A percentile compares a stretch with the other conserved stretches of the same genome.
phyloP scores from a whole-genome alignment of 2,797 vertebrate species.

The Acridotheres tristis region DNA sequence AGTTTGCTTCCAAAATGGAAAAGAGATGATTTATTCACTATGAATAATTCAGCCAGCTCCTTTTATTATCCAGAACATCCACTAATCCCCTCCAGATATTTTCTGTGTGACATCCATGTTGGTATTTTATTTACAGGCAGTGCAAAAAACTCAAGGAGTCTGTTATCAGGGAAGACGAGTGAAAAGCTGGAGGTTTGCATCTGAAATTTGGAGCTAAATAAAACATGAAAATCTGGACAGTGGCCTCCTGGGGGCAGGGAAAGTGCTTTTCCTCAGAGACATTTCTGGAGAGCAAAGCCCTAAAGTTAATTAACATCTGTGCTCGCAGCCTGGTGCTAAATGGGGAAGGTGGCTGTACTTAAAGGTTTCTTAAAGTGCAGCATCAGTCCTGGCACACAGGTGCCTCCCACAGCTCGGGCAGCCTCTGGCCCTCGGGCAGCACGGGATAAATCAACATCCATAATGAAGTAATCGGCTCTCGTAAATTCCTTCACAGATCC shows the following conservation, averaged over 20 bases:
- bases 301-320: conserved; percentile 54
- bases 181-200: conserved; percentile 22
- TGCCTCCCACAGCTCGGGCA: background rate
- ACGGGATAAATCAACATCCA: background rate
- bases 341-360: background rate
- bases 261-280: conserved; percentile 35
- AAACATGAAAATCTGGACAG: conserved; percentile 37
- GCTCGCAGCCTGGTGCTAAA: background rate
- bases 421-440: background rate
- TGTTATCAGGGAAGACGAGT: conserved; percentile 20
- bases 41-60: conserved; percentile 49
- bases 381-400: background rate
- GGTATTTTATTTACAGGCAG: conserved; percentile 52
- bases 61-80: conserved; percentile 46
- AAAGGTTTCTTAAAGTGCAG: background rate
- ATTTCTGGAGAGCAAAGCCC: conserved; percentile 49
- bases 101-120: conserved; percentile 38
- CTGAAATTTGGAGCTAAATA: conserved; percentile 15
- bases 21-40: conserved; percentile 30
- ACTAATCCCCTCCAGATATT: conserved; percentile 56
- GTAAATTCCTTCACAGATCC: background rate
- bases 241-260: background rate
- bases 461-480: background rate
- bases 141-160: background rate
- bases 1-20: background rate